These are phyloP conservation scores for Petrocephalus microphthalmus DNA, from an alignment of 2,113 vertebrate genomes.

Conservation along the genomic window DNA sequence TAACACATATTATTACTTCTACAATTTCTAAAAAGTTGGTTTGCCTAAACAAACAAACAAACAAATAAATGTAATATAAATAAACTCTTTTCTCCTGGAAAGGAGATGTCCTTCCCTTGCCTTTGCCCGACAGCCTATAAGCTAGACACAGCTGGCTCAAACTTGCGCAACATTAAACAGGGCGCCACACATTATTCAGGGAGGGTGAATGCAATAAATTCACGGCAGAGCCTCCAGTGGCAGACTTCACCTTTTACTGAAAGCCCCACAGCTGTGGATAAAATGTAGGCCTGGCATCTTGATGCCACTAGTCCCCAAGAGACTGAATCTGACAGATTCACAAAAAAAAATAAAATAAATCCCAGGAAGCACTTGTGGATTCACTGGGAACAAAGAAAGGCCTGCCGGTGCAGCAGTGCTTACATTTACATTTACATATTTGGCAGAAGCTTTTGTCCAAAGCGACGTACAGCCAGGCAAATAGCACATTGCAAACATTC, in stretches of 20 bases:
- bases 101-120: background rate
- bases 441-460: too few relatives aligned
- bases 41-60: background rate
- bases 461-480: too few relatives aligned
- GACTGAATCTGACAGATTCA: background rate
- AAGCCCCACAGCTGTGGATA: background rate
- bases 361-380: background rate
- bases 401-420: background rate
- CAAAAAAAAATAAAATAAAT: background rate
- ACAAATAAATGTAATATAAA: background rate
- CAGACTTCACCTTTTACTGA: background rate
- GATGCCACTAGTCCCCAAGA: background rate
- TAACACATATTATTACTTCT: background rate
- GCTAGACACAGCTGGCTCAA: background rate
- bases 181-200: background rate
- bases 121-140: slow-evolving; percentile 10
- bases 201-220: background rate
- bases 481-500: too few relatives aligned
- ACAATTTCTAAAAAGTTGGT: background rate
- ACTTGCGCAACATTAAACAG: background rate
- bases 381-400: background rate
- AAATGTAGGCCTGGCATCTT: background rate
- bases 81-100: background rate
- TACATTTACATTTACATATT: too few relatives aligned
- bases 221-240: background rate